A percentile compares a stretch with the other conserved stretches of the same genome.
These are phyloP conservation scores for Drosophila ezoana DNA, from an alignment of 2,888 invertebrate genomes.

Conservation along the genomic window DNA sequence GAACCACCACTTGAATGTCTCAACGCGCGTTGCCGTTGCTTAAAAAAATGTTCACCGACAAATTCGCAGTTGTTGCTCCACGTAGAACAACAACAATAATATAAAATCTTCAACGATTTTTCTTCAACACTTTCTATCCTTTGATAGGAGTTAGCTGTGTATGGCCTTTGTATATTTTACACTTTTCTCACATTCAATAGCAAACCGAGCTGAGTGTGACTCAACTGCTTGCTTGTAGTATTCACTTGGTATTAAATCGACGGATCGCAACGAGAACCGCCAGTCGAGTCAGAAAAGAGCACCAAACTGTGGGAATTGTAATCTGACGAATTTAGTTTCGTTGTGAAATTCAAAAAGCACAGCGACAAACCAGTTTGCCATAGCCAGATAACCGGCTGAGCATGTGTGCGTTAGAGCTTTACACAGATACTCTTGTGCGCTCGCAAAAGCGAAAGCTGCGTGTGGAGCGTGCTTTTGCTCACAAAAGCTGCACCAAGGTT, in stretches of 20 bases:
- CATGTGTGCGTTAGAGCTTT: slow-evolving; percentile 35
- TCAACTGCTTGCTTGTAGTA: slow-evolving; percentile 65
- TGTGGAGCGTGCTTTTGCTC: slow-evolving; percentile 24
- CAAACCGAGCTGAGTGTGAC: slow-evolving; percentile 42
- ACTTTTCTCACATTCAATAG: slow-evolving; percentile 50
- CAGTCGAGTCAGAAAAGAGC: slow-evolving; percentile 31
- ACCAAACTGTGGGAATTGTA: slow-evolving; percentile 31
- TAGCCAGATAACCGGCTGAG: slow-evolving; percentile 55
- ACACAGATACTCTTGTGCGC: slow-evolving; percentile 20
- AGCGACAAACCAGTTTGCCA: slow-evolving; percentile 62
- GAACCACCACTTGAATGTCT: slow-evolving; percentile 61
- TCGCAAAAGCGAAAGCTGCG: slow-evolving; percentile 21
- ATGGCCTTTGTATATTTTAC: slow-evolving; percentile 22
- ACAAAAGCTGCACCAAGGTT: slow-evolving; percentile 15
- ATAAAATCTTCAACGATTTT: background rate
- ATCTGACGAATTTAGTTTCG: slow-evolving; percentile 76
- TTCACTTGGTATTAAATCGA: slow-evolving; percentile 55
- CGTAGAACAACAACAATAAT: slow-evolving; percentile 51
- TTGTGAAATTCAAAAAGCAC: slow-evolving; percentile 83
- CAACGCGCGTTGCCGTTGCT: slow-evolving; percentile 59
- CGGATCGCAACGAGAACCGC: slow-evolving; percentile 4
- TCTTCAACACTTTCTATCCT: slow-evolving; percentile 35
- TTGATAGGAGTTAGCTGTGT: slow-evolving; percentile 27
- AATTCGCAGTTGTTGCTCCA: slow-evolving; percentile 59
- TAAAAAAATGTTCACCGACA: slow-evolving; percentile 13